Conservation (phyloP, 2,888 invertebrate genomes). For the Acrocyrtus sp. region DNA sequence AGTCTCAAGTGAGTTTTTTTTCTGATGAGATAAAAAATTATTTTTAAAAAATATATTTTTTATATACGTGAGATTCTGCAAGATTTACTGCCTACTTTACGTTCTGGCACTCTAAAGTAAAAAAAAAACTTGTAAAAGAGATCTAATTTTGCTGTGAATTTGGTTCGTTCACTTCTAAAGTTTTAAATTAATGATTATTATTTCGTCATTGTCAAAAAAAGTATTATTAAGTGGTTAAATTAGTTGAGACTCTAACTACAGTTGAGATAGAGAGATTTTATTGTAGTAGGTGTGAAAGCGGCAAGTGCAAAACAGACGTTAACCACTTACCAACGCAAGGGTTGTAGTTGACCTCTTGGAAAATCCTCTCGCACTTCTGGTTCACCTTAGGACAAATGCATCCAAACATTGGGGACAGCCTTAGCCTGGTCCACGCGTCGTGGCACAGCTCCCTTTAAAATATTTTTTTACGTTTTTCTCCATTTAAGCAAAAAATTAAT, state of each 20-base stretch:
- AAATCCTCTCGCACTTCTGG: slow-evolving; percentile 87
- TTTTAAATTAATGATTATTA: no score
- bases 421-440: slow-evolving; percentile 87
- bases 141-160: no score
- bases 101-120: no score
- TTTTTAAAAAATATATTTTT: no score
- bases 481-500: not conserved
- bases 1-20: no score
- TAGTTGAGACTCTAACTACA: slow-evolving; percentile 17
- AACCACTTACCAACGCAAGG: slow-evolving; percentile 88
- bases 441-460: slow-evolving; percentile 82
- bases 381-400: slow-evolving; percentile 93
- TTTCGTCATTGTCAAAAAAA: no score
- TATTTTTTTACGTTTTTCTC: not conserved
- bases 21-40: no score
- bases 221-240: no score
- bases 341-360: slow-evolving; percentile 90
- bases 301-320: slow-evolving; percentile 18
- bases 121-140: no score
- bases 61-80: no score
- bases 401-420: slow-evolving; percentile 89
- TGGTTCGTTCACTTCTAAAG: no score
- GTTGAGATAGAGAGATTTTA: slow-evolving; percentile 33
- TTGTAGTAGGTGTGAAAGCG: slow-evolving; percentile 20
- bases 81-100: no score